Evolutionary conservation across 2,888 invertebrate species (phyloP).

Genomic region (Caradrina kadenii): DNA sequence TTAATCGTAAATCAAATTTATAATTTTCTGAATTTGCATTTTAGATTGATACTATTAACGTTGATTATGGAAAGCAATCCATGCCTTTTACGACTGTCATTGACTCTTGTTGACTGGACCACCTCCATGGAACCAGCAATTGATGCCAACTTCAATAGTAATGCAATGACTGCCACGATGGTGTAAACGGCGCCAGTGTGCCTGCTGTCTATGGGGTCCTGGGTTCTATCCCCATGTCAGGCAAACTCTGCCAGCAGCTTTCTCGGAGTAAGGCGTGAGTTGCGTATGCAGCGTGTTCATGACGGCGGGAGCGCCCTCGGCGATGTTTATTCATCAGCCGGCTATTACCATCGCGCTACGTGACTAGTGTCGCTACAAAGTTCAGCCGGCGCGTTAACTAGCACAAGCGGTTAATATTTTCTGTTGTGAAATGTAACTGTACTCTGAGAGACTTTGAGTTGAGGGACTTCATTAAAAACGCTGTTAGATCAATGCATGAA

Average conservation of each 20-base stretch:
- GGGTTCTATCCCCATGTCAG: too few species aligned
- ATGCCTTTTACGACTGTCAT: not conserved
- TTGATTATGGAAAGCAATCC: not conserved
- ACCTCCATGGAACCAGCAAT: too few species aligned
- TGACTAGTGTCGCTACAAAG: not conserved
- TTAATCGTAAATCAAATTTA: not conserved
- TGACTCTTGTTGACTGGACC: too few species aligned
- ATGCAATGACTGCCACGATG: too few species aligned
- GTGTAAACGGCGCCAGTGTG: too few species aligned
- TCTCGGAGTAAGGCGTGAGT: too few species aligned
- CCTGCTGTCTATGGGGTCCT: too few species aligned
- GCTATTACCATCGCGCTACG: conserved; percentile 23
- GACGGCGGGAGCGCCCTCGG: too few species aligned
- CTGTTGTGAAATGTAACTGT: not conserved
- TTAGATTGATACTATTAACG: conserved; percentile 1
- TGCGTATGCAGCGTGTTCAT: too few species aligned
- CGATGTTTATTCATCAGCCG: conserved; percentile 29
- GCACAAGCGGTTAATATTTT: not conserved
- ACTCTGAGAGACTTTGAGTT: not conserved
- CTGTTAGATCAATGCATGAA: too few species aligned
- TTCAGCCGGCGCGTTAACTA: conserved; percentile 3
- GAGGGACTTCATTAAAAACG: not conserved
- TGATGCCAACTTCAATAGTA: too few species aligned
- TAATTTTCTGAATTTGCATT: conserved; percentile 14
- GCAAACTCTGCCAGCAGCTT: too few species aligned